These are phyloP conservation scores for Pseudolaguvia tuberculata DNA, from an alignment of 2,113 vertebrate genomes.

Conservation along the genomic window DNA sequence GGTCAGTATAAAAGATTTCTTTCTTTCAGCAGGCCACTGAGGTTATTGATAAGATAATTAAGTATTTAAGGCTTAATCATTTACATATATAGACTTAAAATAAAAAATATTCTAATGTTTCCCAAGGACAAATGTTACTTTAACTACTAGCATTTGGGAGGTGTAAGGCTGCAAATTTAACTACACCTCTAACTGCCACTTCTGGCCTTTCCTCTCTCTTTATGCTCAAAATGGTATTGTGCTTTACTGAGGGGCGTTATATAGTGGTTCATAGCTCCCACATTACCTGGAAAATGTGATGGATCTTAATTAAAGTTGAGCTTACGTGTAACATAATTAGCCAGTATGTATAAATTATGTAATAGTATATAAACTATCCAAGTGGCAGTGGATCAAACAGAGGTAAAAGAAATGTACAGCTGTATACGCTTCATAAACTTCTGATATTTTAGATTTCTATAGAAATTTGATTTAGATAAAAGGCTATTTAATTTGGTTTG, in stretches of 20 bases:
- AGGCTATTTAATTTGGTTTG: neutral
- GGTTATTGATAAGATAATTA: no score
- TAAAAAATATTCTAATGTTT: no score
- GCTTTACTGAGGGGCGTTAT: neutral
- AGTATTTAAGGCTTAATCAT: no score
- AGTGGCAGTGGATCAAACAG: no score
- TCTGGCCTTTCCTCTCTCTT: neutral
- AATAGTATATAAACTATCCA: neutral
- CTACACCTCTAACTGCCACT: neutral
- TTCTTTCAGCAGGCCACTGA: no score
- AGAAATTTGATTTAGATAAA: constrained; percentile 1
- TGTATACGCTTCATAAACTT: neutral
- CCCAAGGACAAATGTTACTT: neutral
- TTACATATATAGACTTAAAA: no score
- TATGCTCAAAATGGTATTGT: neutral
- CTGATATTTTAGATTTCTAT: constrained; percentile 20
- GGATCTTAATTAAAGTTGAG: neutral
- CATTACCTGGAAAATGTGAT: neutral
- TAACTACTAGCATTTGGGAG: neutral
- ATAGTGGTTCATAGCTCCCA: neutral
- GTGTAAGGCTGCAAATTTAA: neutral
- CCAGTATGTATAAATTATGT: neutral
- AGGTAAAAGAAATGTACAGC: neutral
- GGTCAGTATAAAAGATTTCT: no score
- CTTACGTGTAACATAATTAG: neutral